Evolutionary conservation across 2,888 invertebrate genomes (phyloP).

Genomic region (Laspeyria flexula): DNA sequence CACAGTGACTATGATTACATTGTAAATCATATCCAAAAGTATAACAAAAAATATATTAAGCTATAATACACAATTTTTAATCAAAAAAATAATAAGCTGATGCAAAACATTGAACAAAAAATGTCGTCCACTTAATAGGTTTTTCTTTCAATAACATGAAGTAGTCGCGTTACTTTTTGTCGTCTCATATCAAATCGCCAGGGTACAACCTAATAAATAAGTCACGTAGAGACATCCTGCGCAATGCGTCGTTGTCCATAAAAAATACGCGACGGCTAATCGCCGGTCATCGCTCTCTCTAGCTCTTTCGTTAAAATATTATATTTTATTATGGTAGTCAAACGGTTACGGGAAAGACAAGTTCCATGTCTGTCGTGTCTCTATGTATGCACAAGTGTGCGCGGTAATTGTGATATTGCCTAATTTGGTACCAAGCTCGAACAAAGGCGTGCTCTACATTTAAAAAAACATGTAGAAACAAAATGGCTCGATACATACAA

Average conservation of each 20-base stretch:
- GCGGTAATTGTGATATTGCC: slow-evolving; percentile 60
- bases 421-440: slow-evolving; percentile 57
- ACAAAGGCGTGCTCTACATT: slow-evolving; percentile 37
- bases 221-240: slow-evolving; percentile 79
- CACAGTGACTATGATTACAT: neutral
- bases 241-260: slow-evolving; percentile 56
- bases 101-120: slow-evolving; percentile 35
- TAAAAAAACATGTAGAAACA: slow-evolving; percentile 29
- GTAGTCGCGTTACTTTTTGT: slow-evolving; percentile 44
- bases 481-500: slow-evolving; percentile 37
- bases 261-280: slow-evolving; percentile 73
- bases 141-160: slow-evolving; percentile 35
- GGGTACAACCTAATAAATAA: slow-evolving; percentile 61
- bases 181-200: slow-evolving; percentile 47
- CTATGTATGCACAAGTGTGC: slow-evolving; percentile 72
- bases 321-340: slow-evolving; percentile 52
- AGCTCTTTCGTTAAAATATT: slow-evolving; percentile 62
- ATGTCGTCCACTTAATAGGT: slow-evolving; percentile 32
- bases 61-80: slow-evolving; percentile 10
- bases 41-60: slow-evolving; percentile 7
- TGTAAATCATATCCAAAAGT: neutral
- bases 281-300: slow-evolving; percentile 78
- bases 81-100: slow-evolving; percentile 31
- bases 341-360: slow-evolving; percentile 68
- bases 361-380: slow-evolving; percentile 57